phyloP scores from a whole-genome alignment of 1,140 invertebrate species.

The Homalodisca vitripennis region DNA sequence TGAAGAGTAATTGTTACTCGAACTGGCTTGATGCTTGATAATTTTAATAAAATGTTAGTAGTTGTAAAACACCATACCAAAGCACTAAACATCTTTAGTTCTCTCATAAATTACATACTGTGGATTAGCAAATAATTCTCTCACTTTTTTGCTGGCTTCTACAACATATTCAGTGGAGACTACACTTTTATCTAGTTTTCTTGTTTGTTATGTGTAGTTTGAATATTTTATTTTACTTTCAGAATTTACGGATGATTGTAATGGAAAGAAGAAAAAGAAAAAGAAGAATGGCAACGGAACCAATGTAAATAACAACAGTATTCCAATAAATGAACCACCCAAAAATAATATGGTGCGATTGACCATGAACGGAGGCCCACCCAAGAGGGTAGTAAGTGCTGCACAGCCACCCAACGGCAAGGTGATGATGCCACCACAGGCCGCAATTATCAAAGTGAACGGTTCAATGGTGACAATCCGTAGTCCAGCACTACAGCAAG shows the following conservation, averaged over 20 bases:
- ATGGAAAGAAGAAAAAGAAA: constrained; percentile 40
- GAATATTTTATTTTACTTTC: too few species aligned
- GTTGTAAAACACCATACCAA: too few species aligned
- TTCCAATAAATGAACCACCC: neutral
- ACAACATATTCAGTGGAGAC: too few species aligned
- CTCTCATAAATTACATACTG: too few species aligned
- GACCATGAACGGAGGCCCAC: constrained; percentile 26
- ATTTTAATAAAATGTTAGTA: too few species aligned
- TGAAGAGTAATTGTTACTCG: too few species aligned
- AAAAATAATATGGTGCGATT: constrained; percentile 20
- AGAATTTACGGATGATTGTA: constrained; percentile 13
- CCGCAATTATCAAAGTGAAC: constrained; percentile 67
- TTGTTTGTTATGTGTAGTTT: too few species aligned
- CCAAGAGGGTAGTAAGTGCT: neutral
- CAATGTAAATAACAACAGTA: neutral
- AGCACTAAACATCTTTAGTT: too few species aligned
- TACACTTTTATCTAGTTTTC: too few species aligned
- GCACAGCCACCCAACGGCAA: constrained; percentile 43
- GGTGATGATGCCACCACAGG: constrained; percentile 45
- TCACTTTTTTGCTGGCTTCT: too few species aligned
- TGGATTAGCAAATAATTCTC: too few species aligned
- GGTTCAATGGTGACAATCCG: constrained; percentile 80
- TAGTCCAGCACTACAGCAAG: constrained; percentile 60
- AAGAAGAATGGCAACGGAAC: constrained; percentile 38
- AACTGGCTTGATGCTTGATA: too few species aligned